Conservation (phyloP, 2,888 invertebrate genomes). For the Azorinus chamasolen region DNA sequence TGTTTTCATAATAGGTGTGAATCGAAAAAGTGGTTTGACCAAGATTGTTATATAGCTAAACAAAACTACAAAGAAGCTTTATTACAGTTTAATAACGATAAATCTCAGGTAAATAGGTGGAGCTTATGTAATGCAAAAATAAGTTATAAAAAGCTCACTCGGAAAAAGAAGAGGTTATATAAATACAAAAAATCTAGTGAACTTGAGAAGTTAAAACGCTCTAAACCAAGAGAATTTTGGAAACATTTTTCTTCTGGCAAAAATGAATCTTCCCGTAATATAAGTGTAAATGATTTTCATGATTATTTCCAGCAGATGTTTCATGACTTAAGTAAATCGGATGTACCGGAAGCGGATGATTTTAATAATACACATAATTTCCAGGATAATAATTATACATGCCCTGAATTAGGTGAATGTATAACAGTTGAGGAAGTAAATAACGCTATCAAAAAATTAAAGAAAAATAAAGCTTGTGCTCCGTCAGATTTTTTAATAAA, state of each 20-base stretch:
- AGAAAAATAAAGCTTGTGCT: conserved; percentile 13
- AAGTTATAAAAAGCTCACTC: too few relatives aligned
- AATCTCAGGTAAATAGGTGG: too few relatives aligned
- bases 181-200: not conserved
- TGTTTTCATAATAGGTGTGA: too few relatives aligned
- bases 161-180: not conserved
- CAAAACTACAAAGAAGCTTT: too few relatives aligned
- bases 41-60: too few relatives aligned
- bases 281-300: conserved; percentile 2
- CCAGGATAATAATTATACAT: not conserved
- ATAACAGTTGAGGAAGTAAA: conserved; percentile 1
- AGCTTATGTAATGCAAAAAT: too few relatives aligned
- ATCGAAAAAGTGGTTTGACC: too few relatives aligned
- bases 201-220: conserved; percentile 10
- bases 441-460: not conserved
- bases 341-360: not conserved
- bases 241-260: not conserved
- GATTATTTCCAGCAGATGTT: conserved; percentile 6
- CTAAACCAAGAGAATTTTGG: conserved; percentile 31
- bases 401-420: not conserved
- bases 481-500: conserved; percentile 26
- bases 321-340: conserved; percentile 1
- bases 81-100: too few relatives aligned
- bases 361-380: conserved; percentile 8
- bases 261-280: not conserved